Percentiles rank a stretch among this genome's conserved stretches.
These are phyloP conservation scores for Bimastos eiseni DNA, from an alignment of 2,888 invertebrate genomes.

Conservation along the genomic window DNA sequence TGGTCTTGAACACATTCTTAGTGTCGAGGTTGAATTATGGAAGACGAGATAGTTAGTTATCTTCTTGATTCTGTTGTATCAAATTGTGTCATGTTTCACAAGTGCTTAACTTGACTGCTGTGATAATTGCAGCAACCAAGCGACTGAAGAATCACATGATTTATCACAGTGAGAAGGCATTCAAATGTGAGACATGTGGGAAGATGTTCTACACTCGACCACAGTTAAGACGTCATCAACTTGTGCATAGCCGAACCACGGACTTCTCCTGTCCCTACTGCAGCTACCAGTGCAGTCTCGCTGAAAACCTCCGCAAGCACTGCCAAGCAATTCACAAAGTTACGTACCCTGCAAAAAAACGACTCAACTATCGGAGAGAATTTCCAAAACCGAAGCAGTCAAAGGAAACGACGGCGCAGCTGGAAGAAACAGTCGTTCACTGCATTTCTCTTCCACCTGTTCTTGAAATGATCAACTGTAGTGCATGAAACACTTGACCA, in stretches of 20 bases:
- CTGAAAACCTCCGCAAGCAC: slow-evolving; percentile 21
- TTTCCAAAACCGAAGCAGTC: slow-evolving; percentile 14
- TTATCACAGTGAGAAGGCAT: slow-evolving; percentile 19
- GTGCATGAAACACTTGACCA: neutral
- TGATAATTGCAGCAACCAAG: slow-evolving; percentile 14
- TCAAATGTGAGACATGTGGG: slow-evolving; percentile 22
- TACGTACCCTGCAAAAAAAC: slow-evolving; percentile 9
- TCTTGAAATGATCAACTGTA: slow-evolving; percentile 21
- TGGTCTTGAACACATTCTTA: no score
- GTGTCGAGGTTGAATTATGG: no score
- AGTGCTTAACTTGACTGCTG: neutral
- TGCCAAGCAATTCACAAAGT: slow-evolving; percentile 18
- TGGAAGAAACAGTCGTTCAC: neutral
- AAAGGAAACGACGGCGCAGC: neutral
- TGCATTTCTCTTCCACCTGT: slow-evolving; percentile 16
- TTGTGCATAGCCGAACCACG: neutral
- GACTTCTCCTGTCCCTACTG: slow-evolving; percentile 14
- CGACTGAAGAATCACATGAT: slow-evolving; percentile 24
- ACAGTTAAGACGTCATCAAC: slow-evolving; percentile 17
- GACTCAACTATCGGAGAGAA: slow-evolving; percentile 13
- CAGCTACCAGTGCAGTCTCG: slow-evolving; percentile 23
- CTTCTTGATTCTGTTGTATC: neutral
- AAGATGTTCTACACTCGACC: slow-evolving; percentile 18
- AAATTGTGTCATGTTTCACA: neutral
- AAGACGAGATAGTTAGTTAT: no score